Evolutionary conservation across 2,797 vertebrate genomes (phyloP), one percentile per base, ranked within the genome.

Genomic region (Acrossocheilus fasciatus): DNA sequence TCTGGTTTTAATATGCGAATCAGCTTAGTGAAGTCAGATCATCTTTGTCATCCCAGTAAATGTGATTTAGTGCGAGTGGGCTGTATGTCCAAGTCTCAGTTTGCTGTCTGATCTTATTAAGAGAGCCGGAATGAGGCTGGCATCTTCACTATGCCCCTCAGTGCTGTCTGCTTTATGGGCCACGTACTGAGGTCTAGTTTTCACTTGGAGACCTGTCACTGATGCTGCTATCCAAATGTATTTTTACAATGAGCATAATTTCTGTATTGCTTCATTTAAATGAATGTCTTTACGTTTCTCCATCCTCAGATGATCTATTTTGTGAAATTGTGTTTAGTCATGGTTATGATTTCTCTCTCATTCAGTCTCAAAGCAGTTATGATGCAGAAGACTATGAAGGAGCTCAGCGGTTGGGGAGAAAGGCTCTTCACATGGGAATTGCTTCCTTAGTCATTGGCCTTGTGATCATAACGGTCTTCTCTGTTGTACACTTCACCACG

Each of bases 311-410:
- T 54, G 1, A 11, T 64, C 23, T 77, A 17, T 47, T 72, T 73
- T 36, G 18, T 50, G 36, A 82, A 39, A 78, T 7, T 50, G 70
- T 43, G 15, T 15, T 2, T 36, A 47, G 57, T 34, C 39, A 52
- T 18, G 1, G 62, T 47, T 83, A 9, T 1, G n/a, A 66, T 80
- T 75, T 66, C 20, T 78, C 50, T 84, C 18, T 62, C 36, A 81
- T 34, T 0, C 91, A 97, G 96, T 94, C 97, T 87, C 94, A 96
- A 89, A 97, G 95, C 94, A 98, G 97, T 88, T 96, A 97, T 41
- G 95, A 94, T 26, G 92, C 96, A 3, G 95, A 96, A 64, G 96
- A 98, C 88, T 91, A 96, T 0, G 97, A 97, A 41, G 96, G 96
- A 86, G 95, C 96, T 75, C 91, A 85, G 90, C 90, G 95, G 70